Conservation (phyloP, 2,113 vertebrate species). For the Nycticorax nycticorax region DNA sequence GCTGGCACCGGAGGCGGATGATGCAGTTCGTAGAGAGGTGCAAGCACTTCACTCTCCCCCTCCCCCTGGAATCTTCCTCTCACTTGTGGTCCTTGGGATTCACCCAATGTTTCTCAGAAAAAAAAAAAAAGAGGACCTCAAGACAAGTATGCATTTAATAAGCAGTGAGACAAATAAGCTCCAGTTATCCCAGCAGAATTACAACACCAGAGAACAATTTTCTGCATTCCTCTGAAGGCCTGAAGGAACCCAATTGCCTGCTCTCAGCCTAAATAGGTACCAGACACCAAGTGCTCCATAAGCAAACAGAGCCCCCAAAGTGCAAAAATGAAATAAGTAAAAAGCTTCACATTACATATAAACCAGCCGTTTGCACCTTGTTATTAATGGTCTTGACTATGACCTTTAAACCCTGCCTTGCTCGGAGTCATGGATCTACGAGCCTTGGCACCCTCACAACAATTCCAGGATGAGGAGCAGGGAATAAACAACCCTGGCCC, state of each 20-base stretch:
- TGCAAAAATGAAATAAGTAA: slow-evolving; percentile 83
- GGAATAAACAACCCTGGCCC: slow-evolving; percentile 42
- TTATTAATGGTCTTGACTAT: slow-evolving; percentile 79
- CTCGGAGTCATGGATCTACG: slow-evolving; percentile 54
- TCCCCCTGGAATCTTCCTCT: slow-evolving; percentile 49
- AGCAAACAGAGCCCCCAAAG: slow-evolving; percentile 82
- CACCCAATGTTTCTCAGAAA: slow-evolving; percentile 38
- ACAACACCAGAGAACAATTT: slow-evolving; percentile 83
- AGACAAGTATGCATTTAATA: slow-evolving; percentile 68
- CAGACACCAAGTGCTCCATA: slow-evolving; percentile 84
- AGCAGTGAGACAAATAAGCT: slow-evolving; percentile 74
- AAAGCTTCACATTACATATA: slow-evolving; percentile 80
- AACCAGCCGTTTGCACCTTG: slow-evolving; percentile 80
- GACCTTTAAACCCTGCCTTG: slow-evolving; percentile 73
- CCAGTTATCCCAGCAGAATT: slow-evolving; percentile 77
- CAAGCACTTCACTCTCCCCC: slow-evolving; percentile 1
- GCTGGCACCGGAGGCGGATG: slow-evolving; percentile 16
- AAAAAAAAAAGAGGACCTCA: slow-evolving; percentile 29
- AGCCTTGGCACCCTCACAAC: slow-evolving; percentile 72
- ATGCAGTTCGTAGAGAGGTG: slow-evolving; percentile 49
- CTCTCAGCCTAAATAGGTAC: slow-evolving; percentile 81
- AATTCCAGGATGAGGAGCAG: slow-evolving; percentile 51
- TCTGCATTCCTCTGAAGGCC: slow-evolving; percentile 80
- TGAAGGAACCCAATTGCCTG: slow-evolving; percentile 80
- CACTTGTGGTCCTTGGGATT: slow-evolving; percentile 51